Evolutionary conservation across 2,113 vertebrate species (phyloP).

Genomic region (Vireo altiloquus): DNA sequence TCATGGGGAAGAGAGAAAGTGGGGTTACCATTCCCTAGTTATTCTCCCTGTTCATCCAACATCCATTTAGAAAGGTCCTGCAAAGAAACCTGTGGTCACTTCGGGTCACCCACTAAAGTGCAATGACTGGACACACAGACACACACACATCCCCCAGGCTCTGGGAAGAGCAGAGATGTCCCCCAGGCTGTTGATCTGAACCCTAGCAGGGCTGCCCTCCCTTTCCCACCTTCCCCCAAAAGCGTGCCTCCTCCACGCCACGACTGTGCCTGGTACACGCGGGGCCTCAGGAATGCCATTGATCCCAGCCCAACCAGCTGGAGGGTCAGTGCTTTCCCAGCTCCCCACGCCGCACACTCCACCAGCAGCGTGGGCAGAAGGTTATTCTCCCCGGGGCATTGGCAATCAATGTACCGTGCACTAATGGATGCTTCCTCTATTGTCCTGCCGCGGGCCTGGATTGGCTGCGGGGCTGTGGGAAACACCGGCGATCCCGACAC

Average conservation of each 20-base stretch:
- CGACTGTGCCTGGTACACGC: neutral
- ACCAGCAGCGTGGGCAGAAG: conserved; percentile 65
- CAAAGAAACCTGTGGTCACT: neutral
- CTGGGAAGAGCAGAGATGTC: neutral
- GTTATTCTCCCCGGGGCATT: conserved; percentile 58
- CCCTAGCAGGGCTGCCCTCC: neutral
- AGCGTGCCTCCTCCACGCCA: neutral
- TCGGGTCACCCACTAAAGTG: neutral
- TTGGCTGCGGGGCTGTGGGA: conserved; percentile 69
- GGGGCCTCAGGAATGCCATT: neutral
- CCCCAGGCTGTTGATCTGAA: neutral
- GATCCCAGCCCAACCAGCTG: conserved; percentile 8
- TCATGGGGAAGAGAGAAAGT: neutral
- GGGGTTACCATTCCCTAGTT: neutral
- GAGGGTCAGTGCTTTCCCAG: conserved; percentile 28
- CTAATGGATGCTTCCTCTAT: conserved; percentile 50
- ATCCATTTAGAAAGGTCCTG: neutral
- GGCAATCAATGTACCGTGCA: conserved; percentile 27
- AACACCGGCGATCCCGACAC: conserved; percentile 26
- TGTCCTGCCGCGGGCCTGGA: conserved; percentile 29
- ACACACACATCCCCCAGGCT: neutral
- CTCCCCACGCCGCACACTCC: conserved; percentile 5
- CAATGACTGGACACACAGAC: neutral
- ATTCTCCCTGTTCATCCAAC: neutral
- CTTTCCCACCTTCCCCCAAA: neutral